These are phyloP conservation scores for Cynaeus angustus DNA, from an alignment of 2,888 invertebrate species.

Conservation along the genomic window DNA sequence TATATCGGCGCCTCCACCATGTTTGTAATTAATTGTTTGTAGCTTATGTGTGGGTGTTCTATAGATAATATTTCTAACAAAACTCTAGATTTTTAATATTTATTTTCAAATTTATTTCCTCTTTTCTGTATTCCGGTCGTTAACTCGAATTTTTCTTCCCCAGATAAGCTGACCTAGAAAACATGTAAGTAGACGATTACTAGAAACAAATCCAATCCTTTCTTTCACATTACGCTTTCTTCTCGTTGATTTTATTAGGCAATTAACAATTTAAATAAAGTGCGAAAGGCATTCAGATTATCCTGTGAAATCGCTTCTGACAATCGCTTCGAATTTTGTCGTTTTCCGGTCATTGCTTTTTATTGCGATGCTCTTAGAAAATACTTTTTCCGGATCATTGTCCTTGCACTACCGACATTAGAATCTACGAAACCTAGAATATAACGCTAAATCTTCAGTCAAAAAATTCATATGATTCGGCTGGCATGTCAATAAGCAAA, in stretches of 20 bases:
- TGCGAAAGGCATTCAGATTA: constrained; percentile 3
- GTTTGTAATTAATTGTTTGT: not conserved
- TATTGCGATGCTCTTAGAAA: not conserved
- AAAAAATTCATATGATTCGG: too few relatives aligned
- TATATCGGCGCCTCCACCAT: constrained; percentile 13
- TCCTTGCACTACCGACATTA: not conserved
- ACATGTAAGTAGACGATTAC: too few relatives aligned
- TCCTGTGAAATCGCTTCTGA: not conserved
- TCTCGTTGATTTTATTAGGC: constrained; percentile 4
- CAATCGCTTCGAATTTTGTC: constrained; percentile 7
- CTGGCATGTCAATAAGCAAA: not conserved
- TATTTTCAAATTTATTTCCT: too few relatives aligned
- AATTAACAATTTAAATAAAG: constrained; percentile 7
- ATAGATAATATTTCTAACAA: too few relatives aligned
- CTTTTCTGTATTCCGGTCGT: too few relatives aligned
- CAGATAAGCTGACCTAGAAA: too few relatives aligned
- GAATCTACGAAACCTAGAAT: not conserved
- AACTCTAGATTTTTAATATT: too few relatives aligned
- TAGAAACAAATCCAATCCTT: too few relatives aligned
- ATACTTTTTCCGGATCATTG: constrained; percentile 8
- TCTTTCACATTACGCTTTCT: not conserved
- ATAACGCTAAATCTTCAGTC: too few relatives aligned
- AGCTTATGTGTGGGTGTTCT: too few relatives aligned
- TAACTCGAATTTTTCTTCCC: too few relatives aligned
- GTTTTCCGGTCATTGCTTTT: constrained; percentile 10